phyloP scores from a whole-genome alignment of 2,888 invertebrate genomes.

The Cryptocheilus praepositus region DNA sequence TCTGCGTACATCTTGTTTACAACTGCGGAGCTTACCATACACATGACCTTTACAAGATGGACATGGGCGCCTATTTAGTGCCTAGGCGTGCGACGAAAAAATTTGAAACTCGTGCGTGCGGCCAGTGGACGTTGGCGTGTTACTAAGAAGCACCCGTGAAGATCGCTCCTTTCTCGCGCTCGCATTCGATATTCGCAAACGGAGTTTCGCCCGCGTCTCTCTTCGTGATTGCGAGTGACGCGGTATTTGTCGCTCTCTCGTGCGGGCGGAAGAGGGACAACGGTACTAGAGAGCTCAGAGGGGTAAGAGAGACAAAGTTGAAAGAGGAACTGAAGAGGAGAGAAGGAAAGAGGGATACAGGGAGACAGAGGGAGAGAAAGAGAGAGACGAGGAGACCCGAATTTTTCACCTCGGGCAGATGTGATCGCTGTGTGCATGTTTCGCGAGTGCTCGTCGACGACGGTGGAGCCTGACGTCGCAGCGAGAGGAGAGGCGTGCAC shows the following conservation, averaged over 20 bases:
- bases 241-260: conserved; percentile 45
- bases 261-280: conserved; percentile 14
- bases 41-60: conserved; percentile 75
- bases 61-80: conserved; percentile 68
- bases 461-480: not conserved
- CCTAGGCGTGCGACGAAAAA: conserved; percentile 60
- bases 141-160: conserved; percentile 15
- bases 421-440: conserved; percentile 46
- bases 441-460: conserved; percentile 21
- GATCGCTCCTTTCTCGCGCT: not conserved
- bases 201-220: conserved; percentile 23
- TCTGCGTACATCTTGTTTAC: conserved; percentile 74
- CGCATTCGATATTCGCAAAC: conserved; percentile 9
- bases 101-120: conserved; percentile 41
- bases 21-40: conserved; percentile 73
- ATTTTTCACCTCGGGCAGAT: conserved; percentile 55
- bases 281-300: conserved; percentile 11
- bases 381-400: conserved; percentile 22
- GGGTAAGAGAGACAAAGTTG: conserved; percentile 2
- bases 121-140: conserved; percentile 30
- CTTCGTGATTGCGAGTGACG: conserved; percentile 37
- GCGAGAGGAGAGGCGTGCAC: conserved; percentile 24
- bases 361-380: conserved; percentile 27
- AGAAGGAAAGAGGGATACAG: conserved; percentile 37
- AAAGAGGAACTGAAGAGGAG: conserved; percentile 26